A percentile compares a stretch with the other conserved stretches of the same genome.
These are phyloP conservation scores for Vanessa tameamea DNA, from an alignment of 1,140 invertebrate species.

Conservation along the genomic window DNA sequence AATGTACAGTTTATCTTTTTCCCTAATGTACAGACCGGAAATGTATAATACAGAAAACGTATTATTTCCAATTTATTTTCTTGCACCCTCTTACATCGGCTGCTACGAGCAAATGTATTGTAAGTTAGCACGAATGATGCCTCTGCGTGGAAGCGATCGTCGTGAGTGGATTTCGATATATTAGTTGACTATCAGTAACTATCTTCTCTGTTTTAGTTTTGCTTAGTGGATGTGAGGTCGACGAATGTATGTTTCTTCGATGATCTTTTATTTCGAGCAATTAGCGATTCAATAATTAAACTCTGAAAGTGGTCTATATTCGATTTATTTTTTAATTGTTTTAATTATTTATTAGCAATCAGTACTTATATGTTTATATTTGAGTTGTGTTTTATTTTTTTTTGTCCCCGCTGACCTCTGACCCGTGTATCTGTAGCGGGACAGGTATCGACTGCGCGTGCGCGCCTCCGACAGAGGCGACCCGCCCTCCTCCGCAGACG, in stretches of 20 bases:
- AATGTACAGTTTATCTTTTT: conserved; percentile 78
- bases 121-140: conserved; percentile 85
- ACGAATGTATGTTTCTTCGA: conserved; percentile 58
- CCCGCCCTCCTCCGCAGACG: conserved; percentile 93
- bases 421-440: conserved; percentile 89
- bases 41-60: conserved; percentile 83
- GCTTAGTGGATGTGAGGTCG: conserved; percentile 70
- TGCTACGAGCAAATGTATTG: conserved; percentile 88
- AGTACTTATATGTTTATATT: conserved; percentile 79
- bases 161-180: conserved; percentile 58
- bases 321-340: conserved; percentile 67
- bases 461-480: conserved; percentile 95
- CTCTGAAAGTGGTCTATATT: conserved; percentile 60
- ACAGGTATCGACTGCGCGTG: conserved; percentile 96
- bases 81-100: conserved; percentile 89
- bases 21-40: conserved; percentile 80
- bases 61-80: conserved; percentile 87
- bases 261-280: conserved; percentile 15
- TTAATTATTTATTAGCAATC: conserved; percentile 75
- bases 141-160: conserved; percentile 59
- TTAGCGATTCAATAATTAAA: conserved; percentile 31
- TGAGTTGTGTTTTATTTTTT: conserved; percentile 79
- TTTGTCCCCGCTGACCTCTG: conserved; percentile 81
- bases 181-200: conserved; percentile 54
- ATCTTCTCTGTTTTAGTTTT: conserved; percentile 71